These are phyloP conservation scores for Lasioglossum baleicum DNA, from an alignment of 1,140 invertebrate species.

Conservation along the genomic window DNA sequence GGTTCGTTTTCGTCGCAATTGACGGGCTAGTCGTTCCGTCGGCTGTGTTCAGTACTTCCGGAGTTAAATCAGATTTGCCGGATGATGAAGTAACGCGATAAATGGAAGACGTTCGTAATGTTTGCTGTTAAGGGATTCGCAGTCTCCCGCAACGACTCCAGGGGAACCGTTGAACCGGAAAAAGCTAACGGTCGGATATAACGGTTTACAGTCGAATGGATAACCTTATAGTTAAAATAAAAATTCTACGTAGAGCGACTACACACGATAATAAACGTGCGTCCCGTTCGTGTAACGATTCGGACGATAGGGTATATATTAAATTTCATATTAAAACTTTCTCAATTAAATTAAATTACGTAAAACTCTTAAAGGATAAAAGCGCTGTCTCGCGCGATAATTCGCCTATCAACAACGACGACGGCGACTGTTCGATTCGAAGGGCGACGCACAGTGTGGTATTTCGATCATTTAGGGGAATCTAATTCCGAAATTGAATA, in stretches of 20 bases:
- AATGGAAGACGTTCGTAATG: slow-evolving; percentile 72
- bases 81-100: neutral
- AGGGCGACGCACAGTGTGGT: too few species aligned
- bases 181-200: neutral
- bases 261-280: slow-evolving; percentile 26
- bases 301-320: slow-evolving; percentile 32
- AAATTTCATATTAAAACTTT: slow-evolving; percentile 56
- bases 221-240: neutral
- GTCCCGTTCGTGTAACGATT: neutral
- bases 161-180: neutral
- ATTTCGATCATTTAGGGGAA: too few species aligned
- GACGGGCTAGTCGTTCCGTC: too few species aligned
- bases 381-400: neutral
- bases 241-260: neutral
- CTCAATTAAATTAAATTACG: slow-evolving; percentile 47
- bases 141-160: slow-evolving; percentile 15
- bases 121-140: slow-evolving; percentile 61
- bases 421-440: neutral
- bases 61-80: slow-evolving; percentile 4
- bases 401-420: neutral
- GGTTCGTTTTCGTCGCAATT: too few species aligned
- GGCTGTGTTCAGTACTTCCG: neutral
- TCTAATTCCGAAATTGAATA: too few species aligned
- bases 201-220: slow-evolving; percentile 15
- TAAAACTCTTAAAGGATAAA: slow-evolving; percentile 41